A percentile compares a stretch with the other conserved stretches of the same genome.
phyloP scores from a whole-genome alignment of 2,888 invertebrate species.

The Brenthis daphne region DNA sequence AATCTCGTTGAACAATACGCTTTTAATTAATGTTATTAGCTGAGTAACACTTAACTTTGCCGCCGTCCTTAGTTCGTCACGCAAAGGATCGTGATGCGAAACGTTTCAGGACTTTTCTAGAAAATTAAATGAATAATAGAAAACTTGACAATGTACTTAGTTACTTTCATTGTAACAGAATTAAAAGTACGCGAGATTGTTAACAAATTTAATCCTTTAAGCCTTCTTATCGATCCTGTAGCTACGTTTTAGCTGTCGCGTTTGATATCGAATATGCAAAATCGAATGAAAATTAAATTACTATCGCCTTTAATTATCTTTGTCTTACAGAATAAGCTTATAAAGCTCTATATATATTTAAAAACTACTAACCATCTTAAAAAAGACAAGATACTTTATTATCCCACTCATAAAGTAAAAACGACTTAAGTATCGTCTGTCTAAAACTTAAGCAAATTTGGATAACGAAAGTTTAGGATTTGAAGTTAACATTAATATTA shows the following conservation, averaged over 20 bases:
- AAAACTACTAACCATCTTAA: too few species aligned
- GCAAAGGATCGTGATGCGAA: conserved; percentile 38
- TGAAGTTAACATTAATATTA: too few species aligned
- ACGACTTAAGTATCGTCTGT: too few species aligned
- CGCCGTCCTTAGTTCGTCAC: conserved; percentile 42
- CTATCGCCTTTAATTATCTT: background rate
- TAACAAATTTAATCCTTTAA: conserved; percentile 25
- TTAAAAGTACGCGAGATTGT: conserved; percentile 16
- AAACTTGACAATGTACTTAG: conserved; percentile 18
- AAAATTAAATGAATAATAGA: conserved; percentile 28
- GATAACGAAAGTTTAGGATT: too few species aligned
- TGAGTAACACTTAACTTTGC: conserved; percentile 46
- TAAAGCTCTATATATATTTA: too few species aligned
- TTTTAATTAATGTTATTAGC: conserved; percentile 51
- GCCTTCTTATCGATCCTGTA: conserved; percentile 6
- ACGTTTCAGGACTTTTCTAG: conserved; percentile 21
- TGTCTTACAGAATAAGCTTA: background rate
- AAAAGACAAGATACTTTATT: too few species aligned
- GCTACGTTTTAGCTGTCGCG: conserved; percentile 3
- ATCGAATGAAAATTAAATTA: conserved; percentile 9
- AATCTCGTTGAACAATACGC: conserved; percentile 44
- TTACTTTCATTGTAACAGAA: conserved; percentile 19
- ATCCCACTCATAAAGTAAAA: too few species aligned
- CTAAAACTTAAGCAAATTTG: too few species aligned
- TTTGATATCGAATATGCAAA: conserved; percentile 1